Evolutionary conservation across 2,113 vertebrate genomes (phyloP).

Genomic region (Siniperca knerii): DNA sequence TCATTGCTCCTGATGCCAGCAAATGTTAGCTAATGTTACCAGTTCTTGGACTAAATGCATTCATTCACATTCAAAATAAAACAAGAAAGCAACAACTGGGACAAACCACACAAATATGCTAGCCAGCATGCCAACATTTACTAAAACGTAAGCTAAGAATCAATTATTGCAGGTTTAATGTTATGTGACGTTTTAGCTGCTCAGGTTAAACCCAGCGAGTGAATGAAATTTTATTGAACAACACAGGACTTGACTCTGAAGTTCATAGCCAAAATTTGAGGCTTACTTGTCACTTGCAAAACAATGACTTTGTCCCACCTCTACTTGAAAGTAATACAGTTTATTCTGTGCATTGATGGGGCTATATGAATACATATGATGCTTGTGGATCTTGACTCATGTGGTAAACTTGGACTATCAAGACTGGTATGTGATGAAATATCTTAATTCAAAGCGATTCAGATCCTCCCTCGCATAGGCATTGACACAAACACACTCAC

Average conservation of each 20-base stretch:
- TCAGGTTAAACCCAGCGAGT: background rate
- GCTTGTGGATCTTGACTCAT: background rate
- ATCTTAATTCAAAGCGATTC: background rate
- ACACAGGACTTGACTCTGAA: too few relatives aligned
- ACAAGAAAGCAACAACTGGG: too few relatives aligned
- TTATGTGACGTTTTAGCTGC: too few relatives aligned
- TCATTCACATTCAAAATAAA: too few relatives aligned
- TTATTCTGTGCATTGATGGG: background rate
- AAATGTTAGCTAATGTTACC: too few relatives aligned
- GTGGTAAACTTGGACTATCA: background rate
- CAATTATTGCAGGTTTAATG: background rate
- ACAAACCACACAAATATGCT: too few relatives aligned
- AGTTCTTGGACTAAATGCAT: too few relatives aligned
- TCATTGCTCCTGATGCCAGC: too few relatives aligned
- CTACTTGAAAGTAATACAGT: background rate
- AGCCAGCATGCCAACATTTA: too few relatives aligned
- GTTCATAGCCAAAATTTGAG: background rate
- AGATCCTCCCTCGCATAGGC: background rate
- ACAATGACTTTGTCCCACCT: background rate
- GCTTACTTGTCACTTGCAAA: too few relatives aligned
- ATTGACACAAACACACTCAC: conserved; percentile 2
- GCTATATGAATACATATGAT: too few relatives aligned
- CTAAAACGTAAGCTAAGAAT: too few relatives aligned
- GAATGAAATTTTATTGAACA: background rate
- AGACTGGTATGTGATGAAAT: background rate